Percentiles rank a stretch among this genome's conserved stretches.
phyloP scores from a whole-genome alignment of 2,888 invertebrate species.

The Cantharis lateralis region DNA sequence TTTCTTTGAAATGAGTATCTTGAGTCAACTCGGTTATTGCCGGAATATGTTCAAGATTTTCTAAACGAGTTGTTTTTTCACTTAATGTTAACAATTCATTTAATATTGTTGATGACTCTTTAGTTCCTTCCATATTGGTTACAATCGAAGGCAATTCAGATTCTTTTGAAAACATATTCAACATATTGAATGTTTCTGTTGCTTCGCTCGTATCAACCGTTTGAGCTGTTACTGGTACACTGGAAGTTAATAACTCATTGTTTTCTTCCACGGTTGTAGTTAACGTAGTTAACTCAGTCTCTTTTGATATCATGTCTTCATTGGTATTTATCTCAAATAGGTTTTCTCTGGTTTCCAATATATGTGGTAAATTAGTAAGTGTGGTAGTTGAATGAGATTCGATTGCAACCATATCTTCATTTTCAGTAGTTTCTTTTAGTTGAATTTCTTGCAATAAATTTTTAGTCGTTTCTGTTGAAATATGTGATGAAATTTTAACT shows the following conservation, averaged over 20 bases:
- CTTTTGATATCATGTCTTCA: neutral
- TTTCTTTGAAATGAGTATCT: neutral
- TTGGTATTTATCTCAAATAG: neutral
- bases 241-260: neutral
- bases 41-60: neutral
- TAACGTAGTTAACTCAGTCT: neutral
- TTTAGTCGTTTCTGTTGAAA: neutral
- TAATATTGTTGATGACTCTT: neutral
- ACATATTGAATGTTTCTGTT: neutral
- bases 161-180: neutral
- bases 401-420: neutral
- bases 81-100: neutral
- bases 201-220: no score
- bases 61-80: neutral
- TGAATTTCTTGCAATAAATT: neutral
- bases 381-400: neutral
- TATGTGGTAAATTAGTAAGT: neutral
- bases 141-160: neutral
- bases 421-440: neutral
- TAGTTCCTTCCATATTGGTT: neutral
- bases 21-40: neutral
- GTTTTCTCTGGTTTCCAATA: neutral
- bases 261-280: neutral
- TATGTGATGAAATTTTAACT: neutral
- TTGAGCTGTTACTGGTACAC: neutral